phyloP scores from a whole-genome alignment of 2,888 invertebrate genomes.

The Drosophila algonquin region DNA sequence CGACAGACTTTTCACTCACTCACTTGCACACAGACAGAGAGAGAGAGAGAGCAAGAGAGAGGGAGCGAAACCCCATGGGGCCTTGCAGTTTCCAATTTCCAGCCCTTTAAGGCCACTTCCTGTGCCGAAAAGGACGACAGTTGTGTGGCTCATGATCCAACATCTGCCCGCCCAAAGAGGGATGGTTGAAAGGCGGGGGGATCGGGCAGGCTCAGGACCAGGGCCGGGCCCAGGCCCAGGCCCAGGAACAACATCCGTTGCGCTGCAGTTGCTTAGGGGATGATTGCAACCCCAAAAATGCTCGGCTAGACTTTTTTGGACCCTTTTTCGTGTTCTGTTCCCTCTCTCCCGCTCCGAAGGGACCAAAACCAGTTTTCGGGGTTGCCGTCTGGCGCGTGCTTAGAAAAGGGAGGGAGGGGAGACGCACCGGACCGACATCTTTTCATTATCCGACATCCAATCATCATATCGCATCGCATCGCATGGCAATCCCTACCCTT shows the following conservation, averaged over 20 bases:
- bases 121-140: conserved; percentile 31
- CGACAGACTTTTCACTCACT: neutral
- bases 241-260: neutral
- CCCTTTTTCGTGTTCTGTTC: conserved; percentile 22
- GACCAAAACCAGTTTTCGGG: conserved; percentile 60
- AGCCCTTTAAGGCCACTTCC: conserved; percentile 36
- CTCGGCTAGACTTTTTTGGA: conserved; percentile 19
- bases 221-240: neutral
- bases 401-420: conserved; percentile 11
- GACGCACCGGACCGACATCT: conserved; percentile 14
- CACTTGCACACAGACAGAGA: neutral
- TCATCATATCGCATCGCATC: neutral
- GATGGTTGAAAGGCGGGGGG: conserved; percentile 30
- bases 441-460: conserved; percentile 29
- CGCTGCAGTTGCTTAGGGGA: conserved; percentile 32
- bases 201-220: conserved; percentile 14
- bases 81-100: conserved; percentile 17
- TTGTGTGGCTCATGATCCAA: conserved; percentile 32
- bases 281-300: conserved; percentile 62
- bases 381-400: conserved; percentile 73
- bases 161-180: conserved; percentile 28
- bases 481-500: conserved; percentile 9
- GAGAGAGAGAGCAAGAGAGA: neutral
- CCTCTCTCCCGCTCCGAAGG: neutral
- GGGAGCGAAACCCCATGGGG: neutral